A percentile compares a stretch with the other conserved stretches of the same genome.
Conservation (phyloP, 2,797 vertebrate species). For the Antrozous pallidus region DNA sequence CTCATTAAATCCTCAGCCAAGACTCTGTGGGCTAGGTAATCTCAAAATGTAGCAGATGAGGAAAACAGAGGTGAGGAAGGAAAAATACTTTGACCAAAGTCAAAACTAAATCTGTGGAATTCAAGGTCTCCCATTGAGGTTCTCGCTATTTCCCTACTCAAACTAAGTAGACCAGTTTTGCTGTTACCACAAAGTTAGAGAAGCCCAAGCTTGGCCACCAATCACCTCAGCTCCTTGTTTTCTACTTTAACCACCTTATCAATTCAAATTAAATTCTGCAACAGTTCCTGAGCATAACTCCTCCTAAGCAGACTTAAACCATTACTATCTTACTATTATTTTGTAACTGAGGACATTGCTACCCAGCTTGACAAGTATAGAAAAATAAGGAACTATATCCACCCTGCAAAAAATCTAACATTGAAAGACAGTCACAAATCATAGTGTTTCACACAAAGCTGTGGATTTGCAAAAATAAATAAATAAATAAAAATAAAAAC, state of each 20-base stretch:
- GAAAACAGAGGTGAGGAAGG: background rate
- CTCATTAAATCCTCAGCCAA: background rate
- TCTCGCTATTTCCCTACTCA: background rate
- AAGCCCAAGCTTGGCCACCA: background rate
- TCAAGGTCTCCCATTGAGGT: background rate
- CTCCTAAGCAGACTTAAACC: background rate
- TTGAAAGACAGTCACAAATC: constrained; percentile 26
- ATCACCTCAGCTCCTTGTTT: background rate
- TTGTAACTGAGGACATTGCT: background rate
- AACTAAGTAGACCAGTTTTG: background rate
- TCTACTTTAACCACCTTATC: background rate
- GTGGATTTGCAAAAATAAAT: background rate
- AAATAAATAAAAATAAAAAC: background rate
- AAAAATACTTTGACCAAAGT: background rate
- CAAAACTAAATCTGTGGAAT: background rate
- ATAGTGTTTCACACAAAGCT: constrained; percentile 10
- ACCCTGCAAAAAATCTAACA: constrained; percentile 50
- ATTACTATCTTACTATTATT: background rate
- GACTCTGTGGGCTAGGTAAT: background rate
- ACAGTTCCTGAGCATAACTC: background rate
- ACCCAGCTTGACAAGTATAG: constrained; percentile 22
- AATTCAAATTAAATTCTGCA: constrained; percentile 47
- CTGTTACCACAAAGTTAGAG: background rate
- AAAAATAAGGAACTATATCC: constrained; percentile 31
- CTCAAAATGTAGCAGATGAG: background rate